Evolutionary conservation across 1,140 invertebrate genomes (phyloP).

Genomic region (Drosophila pseudoananassae): DNA sequence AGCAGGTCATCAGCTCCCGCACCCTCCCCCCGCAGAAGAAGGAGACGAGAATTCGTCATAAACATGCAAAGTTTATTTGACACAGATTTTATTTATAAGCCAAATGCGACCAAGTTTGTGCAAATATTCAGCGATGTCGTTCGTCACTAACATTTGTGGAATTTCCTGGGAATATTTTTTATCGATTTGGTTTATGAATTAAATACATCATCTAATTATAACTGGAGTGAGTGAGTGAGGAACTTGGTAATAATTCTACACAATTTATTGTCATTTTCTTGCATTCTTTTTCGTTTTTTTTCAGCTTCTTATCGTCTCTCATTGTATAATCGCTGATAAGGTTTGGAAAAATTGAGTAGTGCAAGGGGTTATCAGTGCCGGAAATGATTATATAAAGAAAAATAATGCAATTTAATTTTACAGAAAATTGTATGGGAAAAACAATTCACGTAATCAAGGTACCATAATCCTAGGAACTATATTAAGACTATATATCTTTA

Average conservation of each 20-base stretch:
- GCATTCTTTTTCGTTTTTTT: slow-evolving; percentile 5
- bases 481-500: no score
- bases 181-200: background rate
- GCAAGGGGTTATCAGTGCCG: slow-evolving; percentile 27
- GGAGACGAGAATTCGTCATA: slow-evolving; percentile 55
- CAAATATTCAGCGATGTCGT: slow-evolving; percentile 8
- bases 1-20: slow-evolving; percentile 46
- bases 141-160: background rate
- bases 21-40: slow-evolving; percentile 26
- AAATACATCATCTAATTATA: background rate
- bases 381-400: slow-evolving; percentile 10
- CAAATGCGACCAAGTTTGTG: slow-evolving; percentile 9
- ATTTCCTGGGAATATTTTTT: background rate
- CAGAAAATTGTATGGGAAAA: slow-evolving; percentile 5
- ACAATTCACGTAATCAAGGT: background rate
- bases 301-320: slow-evolving; percentile 1
- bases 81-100: slow-evolving; percentile 55
- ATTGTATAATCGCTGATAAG: slow-evolving; percentile 45
- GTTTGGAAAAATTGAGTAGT: background rate
- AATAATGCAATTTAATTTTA: background rate
- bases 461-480: background rate
- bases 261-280: background rate
- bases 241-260: background rate
- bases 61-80: slow-evolving; percentile 79
- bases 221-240: no score